Evolutionary conservation across 2,797 vertebrate genomes (phyloP).

Genomic region (Sebastes wilsoni): DNA sequence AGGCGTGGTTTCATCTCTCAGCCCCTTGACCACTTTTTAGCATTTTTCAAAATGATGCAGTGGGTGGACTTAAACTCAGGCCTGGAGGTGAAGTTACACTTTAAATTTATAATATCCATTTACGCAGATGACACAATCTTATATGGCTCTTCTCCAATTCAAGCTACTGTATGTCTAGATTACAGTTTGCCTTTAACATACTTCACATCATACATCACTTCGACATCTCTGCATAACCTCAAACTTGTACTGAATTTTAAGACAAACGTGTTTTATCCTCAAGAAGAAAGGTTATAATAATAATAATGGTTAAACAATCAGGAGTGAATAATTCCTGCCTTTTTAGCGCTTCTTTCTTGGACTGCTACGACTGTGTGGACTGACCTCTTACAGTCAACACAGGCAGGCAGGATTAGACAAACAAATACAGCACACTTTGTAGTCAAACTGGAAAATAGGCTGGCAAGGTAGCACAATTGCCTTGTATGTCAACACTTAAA

Average conservation of each 20-base stretch:
- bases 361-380: background rate
- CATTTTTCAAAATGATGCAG: background rate
- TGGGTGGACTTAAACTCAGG: background rate
- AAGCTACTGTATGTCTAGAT: background rate
- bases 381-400: background rate
- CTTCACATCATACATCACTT: background rate
- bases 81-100: background rate
- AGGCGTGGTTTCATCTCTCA: background rate
- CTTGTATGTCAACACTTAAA: background rate
- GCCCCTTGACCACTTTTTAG: background rate
- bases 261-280: background rate
- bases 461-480: background rate
- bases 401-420: background rate
- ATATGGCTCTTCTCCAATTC: background rate
- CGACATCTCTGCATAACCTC: background rate
- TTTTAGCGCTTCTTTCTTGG: background rate
- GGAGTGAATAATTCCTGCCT: background rate
- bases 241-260: background rate
- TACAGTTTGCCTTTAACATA: background rate
- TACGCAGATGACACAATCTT: background rate
- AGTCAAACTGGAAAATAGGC: background rate
- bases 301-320: background rate
- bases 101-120: background rate
- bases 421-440: background rate
- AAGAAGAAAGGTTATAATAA: background rate